Base-by-base conservation (phyloP, 2,888 invertebrate species). In the Eustalomyia histrio region DNA sequence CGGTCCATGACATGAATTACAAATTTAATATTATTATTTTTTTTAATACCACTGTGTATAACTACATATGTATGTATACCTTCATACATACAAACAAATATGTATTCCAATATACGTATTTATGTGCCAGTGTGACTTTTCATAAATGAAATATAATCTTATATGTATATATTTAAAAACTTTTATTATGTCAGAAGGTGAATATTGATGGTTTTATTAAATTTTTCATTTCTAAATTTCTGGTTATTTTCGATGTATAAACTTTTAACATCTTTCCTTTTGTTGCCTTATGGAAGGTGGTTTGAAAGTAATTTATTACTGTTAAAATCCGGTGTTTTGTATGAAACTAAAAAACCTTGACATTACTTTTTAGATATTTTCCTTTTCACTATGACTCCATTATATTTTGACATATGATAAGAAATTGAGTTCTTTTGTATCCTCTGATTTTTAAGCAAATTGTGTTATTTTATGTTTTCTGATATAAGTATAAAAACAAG, bases 121-220 rank as follows among this genome's bases (percentile, higher is more conserved):
- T 47, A 18, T 47, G 7, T 33, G 33, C 17, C 1, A 10, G 10
- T 69, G 18, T 17, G 9, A 18, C 14, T 3, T 35, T 65, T 52
- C 58, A 17, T 58, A 58, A 79, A 69, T 60, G 64, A 69, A 74
- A 14, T 65, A 74, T 74, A 65, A 73, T 68, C 68, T 53, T 58
- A 17, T 57, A 52, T 35, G 43, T 63, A 55, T 55, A 35, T 61
- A 47, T 55, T 47, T 69, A 50, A 68, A 35, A 74, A 74, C 24
- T 58, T 74, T 74, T 67, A 39, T 63, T 61, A 39, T 55, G 21
- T 58, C 12, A 47, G 61, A n/a, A 39, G 52, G 50, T 64, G 67
- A 65, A 69, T 64, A 64, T 68, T 74, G 73, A 73, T 74, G 58
- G 55, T 58, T 79, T 72, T 74, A 58, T 69, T 79, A 73, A 17